These are phyloP conservation scores for chimpanzee (Pan troglodytes) DNA, from an alignment of 2,113 vertebrate genomes.

Conservation along the genomic window NHGRI_mPanTro3-v2.1_pri NC_086015.1:67980001-67980500, in stretches of 20 bases:
- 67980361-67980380: not conserved
- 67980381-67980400: not conserved
- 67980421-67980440: not conserved
- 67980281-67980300: conserved; percentile 60
- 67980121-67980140: not conserved
- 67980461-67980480: not conserved
- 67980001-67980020: no score
- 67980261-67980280: not conserved
- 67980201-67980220: not conserved
- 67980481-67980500: not conserved
- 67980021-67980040: no score
- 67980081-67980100: not conserved
- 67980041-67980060: not conserved
- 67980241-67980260: not conserved
- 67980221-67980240: not conserved
- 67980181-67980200: not conserved
- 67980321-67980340: not conserved
- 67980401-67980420: not conserved
- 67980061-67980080: not conserved
- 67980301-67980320: not conserved
- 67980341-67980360: not conserved
- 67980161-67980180: not conserved
- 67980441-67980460: not conserved
- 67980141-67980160: not conserved
- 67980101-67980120: not conserved